Percentiles rank a stretch among this genome's conserved stretches.
These are phyloP conservation scores for Drosophila ananassae DNA, from an alignment of 1,140 invertebrate species.

Conservation along the genomic window DNA sequence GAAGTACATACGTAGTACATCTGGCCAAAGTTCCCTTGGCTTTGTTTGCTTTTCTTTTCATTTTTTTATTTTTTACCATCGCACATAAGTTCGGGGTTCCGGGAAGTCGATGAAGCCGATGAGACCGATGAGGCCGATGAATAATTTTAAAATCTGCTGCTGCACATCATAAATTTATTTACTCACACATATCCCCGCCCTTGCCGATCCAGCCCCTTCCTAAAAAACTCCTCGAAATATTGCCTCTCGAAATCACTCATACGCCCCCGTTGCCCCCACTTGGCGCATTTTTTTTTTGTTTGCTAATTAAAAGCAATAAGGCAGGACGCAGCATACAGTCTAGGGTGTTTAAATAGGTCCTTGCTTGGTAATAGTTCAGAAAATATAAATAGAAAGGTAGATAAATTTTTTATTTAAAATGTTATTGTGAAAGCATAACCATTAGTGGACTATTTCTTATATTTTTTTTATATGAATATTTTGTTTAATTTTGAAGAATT, in stretches of 20 bases:
- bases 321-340: slow-evolving; percentile 6
- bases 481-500: too few species aligned
- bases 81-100: slow-evolving; percentile 9
- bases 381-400: too few species aligned
- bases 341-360: neutral
- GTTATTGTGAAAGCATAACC: too few species aligned
- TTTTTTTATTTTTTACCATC: slow-evolving; percentile 5
- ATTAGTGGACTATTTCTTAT: too few species aligned
- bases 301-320: slow-evolving; percentile 16
- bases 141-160: slow-evolving; percentile 19
- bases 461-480: too few species aligned
- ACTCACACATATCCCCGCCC: neutral
- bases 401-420: neutral
- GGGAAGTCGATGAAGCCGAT: slow-evolving; percentile 12
- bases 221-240: neutral
- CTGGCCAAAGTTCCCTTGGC: slow-evolving; percentile 23
- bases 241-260: slow-evolving; percentile 5
- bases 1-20: too few species aligned
- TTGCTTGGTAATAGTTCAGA: neutral
- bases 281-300: slow-evolving; percentile 7
- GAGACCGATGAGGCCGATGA: slow-evolving; percentile 1
- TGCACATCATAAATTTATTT: slow-evolving; percentile 11
- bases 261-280: neutral
- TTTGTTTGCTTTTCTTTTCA: slow-evolving; percentile 22
- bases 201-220: neutral